Base-by-base conservation (phyloP, 2,888 invertebrate species). In the Lapara coniferarum region DNA sequence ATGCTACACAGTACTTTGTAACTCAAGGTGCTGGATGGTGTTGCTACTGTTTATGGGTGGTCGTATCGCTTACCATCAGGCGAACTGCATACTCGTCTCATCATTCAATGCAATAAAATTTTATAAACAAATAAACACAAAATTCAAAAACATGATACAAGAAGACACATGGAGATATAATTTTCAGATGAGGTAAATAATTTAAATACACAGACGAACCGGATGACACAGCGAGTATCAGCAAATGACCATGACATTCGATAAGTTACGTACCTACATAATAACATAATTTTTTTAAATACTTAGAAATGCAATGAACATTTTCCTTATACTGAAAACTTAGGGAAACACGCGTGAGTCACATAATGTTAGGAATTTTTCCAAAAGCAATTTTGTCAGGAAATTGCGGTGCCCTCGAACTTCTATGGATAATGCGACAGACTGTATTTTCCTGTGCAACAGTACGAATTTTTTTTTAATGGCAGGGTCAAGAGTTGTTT, bases 301-400 rank as follows among this genome's bases (percentile, higher is more conserved):
- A 19, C 63, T 19, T 19, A 63, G 63, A 63, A 63, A 63, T 63
- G 16, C 19, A 13, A 46, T 49, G 58, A 25, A 13, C 68, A 53
- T 76, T 79, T 78, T 78, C 80, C 80, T 80, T 71, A 66, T 76
- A 69, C 77, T 75, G 75, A 78, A 81, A 80, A 77, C 44, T 73
- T 71, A 73, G 78, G 79, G 73, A 70, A 75, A 71, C 71, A 76
- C 75, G 19, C 19, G 10, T 63, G 46, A 63, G 4, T 63, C 63
- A 25, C 25, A 63, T 12, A 13, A 19, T 13, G 10, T 25, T 49
- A 49, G 63, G 49, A 46, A 49, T 46, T 63, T 63, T 63, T 49
- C 16, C 44, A 19, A 59, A 44, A 44, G 46, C 63, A 63, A 7
- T 5, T 19, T 63, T 59, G 46, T 37, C 46, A 49, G 49, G 63